A percentile compares a stretch with the other conserved stretches of the same genome.
phyloP scores from a whole-genome alignment of 2,888 invertebrate genomes.

The Cataglyphis rosenhaueri region DNA sequence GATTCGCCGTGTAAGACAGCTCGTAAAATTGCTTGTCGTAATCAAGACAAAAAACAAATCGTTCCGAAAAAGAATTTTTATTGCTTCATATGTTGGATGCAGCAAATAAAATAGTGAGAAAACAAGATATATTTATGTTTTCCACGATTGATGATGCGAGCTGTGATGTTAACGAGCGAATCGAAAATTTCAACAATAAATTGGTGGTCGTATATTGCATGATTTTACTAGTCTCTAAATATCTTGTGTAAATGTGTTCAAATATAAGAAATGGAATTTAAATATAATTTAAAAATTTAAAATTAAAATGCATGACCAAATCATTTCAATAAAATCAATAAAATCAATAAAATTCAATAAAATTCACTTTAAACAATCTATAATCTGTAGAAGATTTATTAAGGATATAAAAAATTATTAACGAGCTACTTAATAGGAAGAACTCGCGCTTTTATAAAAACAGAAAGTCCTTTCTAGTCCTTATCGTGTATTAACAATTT shows the following conservation, averaged over 20 bases:
- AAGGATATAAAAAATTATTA: neutral
- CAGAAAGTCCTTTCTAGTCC: slow-evolving; percentile 14
- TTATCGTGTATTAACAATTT: slow-evolving; percentile 55
- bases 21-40: neutral
- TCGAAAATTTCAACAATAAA: neutral
- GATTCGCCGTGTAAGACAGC: neutral
- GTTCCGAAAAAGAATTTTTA: slow-evolving; percentile 40
- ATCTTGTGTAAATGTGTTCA: neutral
- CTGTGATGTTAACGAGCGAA: neutral
- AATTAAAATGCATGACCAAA: neutral
- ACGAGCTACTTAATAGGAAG: neutral
- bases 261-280: neutral
- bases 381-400: neutral
- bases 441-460: neutral
- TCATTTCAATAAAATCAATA: too few species aligned
- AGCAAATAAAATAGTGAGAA: slow-evolving; percentile 22
- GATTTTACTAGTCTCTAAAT: neutral
- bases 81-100: slow-evolving; percentile 13
- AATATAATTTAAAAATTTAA: neutral
- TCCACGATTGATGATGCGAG: neutral
- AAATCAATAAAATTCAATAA: neutral
- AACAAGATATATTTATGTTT: slow-evolving; percentile 17
- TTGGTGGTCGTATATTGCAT: neutral
- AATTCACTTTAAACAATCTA: neutral
- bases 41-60: neutral